Conservation (phyloP, 2,797 vertebrate species). For the Trachurus trachurus region DNA sequence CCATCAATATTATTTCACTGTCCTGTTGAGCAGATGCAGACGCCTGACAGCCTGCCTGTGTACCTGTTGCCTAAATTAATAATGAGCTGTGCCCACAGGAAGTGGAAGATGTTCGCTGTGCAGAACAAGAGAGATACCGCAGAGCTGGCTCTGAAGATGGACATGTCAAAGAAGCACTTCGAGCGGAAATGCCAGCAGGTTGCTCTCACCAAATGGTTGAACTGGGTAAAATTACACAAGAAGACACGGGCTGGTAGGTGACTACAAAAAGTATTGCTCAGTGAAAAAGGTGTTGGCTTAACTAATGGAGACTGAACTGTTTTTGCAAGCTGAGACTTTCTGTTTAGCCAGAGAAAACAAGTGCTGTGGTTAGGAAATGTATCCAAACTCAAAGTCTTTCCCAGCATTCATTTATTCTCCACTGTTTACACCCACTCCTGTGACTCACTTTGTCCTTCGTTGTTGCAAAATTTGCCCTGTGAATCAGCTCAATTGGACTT, state of each 20-base stretch:
- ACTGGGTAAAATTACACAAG: slow-evolving; percentile 72
- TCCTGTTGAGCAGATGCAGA: slow-evolving; percentile 19
- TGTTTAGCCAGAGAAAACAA: slow-evolving; percentile 57
- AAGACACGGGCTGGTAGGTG: slow-evolving; percentile 71
- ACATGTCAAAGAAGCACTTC: slow-evolving; percentile 61
- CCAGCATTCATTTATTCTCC: slow-evolving; percentile 31
- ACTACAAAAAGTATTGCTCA: slow-evolving; percentile 2
- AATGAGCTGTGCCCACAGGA: slow-evolving; percentile 77
- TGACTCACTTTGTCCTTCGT: slow-evolving; percentile 70
- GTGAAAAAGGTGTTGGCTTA: slow-evolving; percentile 13
- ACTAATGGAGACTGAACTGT: slow-evolving; percentile 6
- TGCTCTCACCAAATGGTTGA: slow-evolving; percentile 70
- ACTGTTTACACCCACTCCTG: slow-evolving; percentile 32
- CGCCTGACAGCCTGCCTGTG: slow-evolving; percentile 6
- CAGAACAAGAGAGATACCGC: slow-evolving; percentile 59
- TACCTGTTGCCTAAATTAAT: slow-evolving; percentile 76
- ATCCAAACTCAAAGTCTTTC: slow-evolving; percentile 51
- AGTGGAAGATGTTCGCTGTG: slow-evolving; percentile 76
- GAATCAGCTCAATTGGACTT: slow-evolving; percentile 4
- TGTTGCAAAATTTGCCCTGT: slow-evolving; percentile 10
- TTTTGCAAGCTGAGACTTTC: slow-evolving; percentile 20
- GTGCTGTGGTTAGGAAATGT: slow-evolving; percentile 44
- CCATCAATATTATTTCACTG: not conserved
- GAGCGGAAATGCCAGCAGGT: slow-evolving; percentile 43
- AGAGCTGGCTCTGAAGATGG: slow-evolving; percentile 69